Evolutionary conservation across 64 coral and sea anemone species (phyloP).

Genomic region (Catalaphyllia jardinei): DNA sequence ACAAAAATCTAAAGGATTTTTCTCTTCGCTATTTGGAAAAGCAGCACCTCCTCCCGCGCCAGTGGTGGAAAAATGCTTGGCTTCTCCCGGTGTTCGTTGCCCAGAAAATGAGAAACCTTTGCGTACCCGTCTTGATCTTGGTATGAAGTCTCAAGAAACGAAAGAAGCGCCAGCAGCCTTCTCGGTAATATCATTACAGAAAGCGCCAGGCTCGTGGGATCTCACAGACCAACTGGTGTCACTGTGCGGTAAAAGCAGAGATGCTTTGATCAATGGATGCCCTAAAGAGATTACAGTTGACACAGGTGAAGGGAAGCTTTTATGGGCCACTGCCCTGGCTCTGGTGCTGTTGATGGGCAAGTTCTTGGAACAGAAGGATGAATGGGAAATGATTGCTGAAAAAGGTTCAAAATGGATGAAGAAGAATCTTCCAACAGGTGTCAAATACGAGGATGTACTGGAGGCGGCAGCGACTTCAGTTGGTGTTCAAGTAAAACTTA

Average conservation of each 20-base stretch:
- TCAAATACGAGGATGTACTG: background rate
- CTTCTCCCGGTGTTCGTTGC: too few species aligned
- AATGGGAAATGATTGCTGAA: constrained; percentile 66
- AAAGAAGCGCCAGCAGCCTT: background rate
- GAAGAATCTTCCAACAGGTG: background rate
- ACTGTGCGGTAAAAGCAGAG: background rate
- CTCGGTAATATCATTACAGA: constrained; percentile 56
- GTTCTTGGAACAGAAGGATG: constrained; percentile 49
- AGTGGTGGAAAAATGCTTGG: too few species aligned
- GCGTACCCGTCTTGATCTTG: background rate
- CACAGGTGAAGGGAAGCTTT: background rate
- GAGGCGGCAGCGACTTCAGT: constrained; percentile 35
- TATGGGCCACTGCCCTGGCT: constrained; percentile 82
- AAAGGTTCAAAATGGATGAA: constrained; percentile 63
- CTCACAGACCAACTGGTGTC: constrained; percentile 50
- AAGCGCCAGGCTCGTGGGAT: constrained; percentile 70
- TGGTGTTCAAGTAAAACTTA: constrained; percentile 10
- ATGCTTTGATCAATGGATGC: constrained; percentile 43
- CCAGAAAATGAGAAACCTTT: too few species aligned
- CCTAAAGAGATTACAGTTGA: constrained; percentile 19
- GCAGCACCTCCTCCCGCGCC: background rate
- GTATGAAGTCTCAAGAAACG: background rate
- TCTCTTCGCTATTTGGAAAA: background rate
- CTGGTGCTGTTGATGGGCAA: constrained; percentile 55
- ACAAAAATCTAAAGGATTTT: background rate